Evolutionary conservation across 2,888 invertebrate species (phyloP).

Genomic region (Campaea margaritaria): DNA sequence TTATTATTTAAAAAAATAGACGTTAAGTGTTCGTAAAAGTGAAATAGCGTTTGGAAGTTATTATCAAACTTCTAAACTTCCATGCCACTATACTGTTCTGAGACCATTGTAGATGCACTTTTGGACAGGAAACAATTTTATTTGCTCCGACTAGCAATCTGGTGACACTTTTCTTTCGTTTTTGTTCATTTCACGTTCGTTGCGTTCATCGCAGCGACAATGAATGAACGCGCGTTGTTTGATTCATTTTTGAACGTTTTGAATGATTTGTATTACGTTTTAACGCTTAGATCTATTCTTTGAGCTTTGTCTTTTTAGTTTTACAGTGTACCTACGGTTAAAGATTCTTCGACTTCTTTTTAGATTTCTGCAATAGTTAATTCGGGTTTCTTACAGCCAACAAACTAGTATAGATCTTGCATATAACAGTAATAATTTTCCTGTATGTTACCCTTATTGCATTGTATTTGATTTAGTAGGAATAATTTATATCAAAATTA

Average conservation of each 20-base stretch:
- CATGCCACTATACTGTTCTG: slow-evolving; percentile 5
- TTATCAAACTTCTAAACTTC: background rate
- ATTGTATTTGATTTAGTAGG: no score
- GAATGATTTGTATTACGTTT: slow-evolving; percentile 43
- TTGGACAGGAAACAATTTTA: slow-evolving; percentile 73
- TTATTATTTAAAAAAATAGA: no score
- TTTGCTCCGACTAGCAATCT: slow-evolving; percentile 68
- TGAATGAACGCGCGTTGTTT: slow-evolving; percentile 60
- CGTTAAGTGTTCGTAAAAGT: no score
- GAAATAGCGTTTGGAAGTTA: no score
- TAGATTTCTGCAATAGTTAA: no score
- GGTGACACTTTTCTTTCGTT: slow-evolving; percentile 68
- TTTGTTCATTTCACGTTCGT: slow-evolving; percentile 61
- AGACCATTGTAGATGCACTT: slow-evolving; percentile 49
- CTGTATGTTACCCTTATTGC: no score
- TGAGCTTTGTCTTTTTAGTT: background rate
- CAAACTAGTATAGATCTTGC: no score
- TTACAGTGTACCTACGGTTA: no score
- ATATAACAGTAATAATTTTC: no score
- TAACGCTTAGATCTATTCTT: slow-evolving; percentile 10
- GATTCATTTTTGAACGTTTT: slow-evolving; percentile 55
- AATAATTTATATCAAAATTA: no score
- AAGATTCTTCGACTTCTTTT: no score
- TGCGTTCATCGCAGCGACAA: slow-evolving; percentile 61
- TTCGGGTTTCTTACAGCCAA: no score